Conservation (phyloP, 1,140 invertebrate species). For the Plectrocnemia conspersa region DNA sequence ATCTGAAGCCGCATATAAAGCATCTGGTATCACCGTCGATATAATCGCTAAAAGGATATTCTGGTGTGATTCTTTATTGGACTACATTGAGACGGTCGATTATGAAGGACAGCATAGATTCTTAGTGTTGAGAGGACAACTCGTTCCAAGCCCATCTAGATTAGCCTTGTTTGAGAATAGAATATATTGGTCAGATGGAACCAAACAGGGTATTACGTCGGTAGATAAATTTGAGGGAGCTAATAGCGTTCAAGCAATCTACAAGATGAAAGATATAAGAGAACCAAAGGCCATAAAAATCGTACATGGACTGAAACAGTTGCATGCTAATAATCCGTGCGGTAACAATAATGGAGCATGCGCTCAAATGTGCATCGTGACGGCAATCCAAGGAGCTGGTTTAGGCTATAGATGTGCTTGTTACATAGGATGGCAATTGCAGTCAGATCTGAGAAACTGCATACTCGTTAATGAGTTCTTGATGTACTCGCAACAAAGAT, state of each 20-base stretch:
- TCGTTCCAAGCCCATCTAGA: conserved; percentile 81
- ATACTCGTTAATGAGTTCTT: conserved; percentile 85
- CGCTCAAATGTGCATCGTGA: conserved; percentile 93
- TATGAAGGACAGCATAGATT: conserved; percentile 83
- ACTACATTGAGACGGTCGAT: conserved; percentile 96
- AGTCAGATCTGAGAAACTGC: conserved; percentile 76
- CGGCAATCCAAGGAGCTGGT: conserved; percentile 67
- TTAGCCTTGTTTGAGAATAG: conserved; percentile 85
- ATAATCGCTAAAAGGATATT: conserved; percentile 85
- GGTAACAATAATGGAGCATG: conserved; percentile 86
- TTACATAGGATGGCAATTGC: conserved; percentile 80
- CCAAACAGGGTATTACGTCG: conserved; percentile 89
- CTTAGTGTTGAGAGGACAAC: conserved; percentile 73
- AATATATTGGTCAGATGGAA: conserved; percentile 93
- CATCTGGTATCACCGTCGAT: conserved; percentile 79
- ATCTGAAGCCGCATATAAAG: conserved; percentile 85
- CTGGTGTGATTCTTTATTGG: conserved; percentile 93
- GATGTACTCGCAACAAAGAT: conserved; percentile 95
- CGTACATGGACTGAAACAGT: conserved; percentile 74
- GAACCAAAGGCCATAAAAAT: conserved; percentile 83
- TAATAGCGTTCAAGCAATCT: conserved; percentile 71
- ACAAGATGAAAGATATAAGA: conserved; percentile 70
- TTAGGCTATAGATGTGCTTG: conserved; percentile 93
- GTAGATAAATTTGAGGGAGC: conserved; percentile 84
- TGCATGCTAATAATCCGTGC: conserved; percentile 79